Base-by-base conservation (phyloP, 2,797 vertebrate genomes). In the Rousettus madagascariensis region DNA sequence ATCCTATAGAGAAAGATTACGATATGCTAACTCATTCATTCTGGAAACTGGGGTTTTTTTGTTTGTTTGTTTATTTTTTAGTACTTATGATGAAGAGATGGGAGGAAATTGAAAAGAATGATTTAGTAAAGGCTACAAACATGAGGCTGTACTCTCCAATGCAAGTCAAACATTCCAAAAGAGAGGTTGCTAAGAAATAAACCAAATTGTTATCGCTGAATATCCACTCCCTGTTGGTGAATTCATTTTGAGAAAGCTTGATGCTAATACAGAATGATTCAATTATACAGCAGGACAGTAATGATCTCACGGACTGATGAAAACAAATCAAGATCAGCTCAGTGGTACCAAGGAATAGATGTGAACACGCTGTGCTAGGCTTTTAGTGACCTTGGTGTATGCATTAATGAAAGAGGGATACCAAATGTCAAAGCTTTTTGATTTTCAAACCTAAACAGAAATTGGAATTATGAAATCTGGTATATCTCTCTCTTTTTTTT, bases 21-120 rank as follows among this genome's bases (percentile, higher is more conserved):
- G 97, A 89, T 96, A 93, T 97, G 97, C 97, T 98, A 97, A 86
- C 89, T 98, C 96, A 97, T 98, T 96, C 96, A 95, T 85, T 95
- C 75, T 88, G 96, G 95, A 90, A 97, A 93, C 72, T 13, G 69
- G 86, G 28, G 77, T 82, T 97, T 92, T 1, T 16, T 49, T 49
- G 4, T 49, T 49, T 97, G 41, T 91, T 98, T 79, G 55, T 49
- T 49, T 49, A 2, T 49, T 49, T 97, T 91, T 98, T 79, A 51
- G 92, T 95, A 96, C 89, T 80, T 97, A 82, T 79, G 96, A 95
- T 96, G 95, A 71, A 95, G 26, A 74, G 53, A 78, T 72, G 1
- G 13, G 43, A 83, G 88, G 43, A 72, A 17, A 88, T 3, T 71
- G 57, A 92, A 97, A 94, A 69, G 53, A 75, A 71, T 5, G 41